A percentile compares a stretch with the other conserved stretches of the same genome.
These are phyloP conservation scores for Ploceus nigricollis DNA, from an alignment of 2,113 vertebrate species.

Conservation along the genomic window DNA sequence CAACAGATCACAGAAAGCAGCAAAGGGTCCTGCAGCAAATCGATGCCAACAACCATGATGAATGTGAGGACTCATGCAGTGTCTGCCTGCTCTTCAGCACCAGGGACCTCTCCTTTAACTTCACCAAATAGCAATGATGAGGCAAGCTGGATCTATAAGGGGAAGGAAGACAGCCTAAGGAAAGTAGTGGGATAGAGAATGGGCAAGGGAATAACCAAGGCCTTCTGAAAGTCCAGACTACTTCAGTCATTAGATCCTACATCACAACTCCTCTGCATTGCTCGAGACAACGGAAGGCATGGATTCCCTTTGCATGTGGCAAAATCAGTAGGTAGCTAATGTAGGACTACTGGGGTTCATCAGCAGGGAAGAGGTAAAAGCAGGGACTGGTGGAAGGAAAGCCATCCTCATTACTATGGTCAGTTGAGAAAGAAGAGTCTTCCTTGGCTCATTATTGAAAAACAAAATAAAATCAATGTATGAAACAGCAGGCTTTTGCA, in stretches of 20 bases:
- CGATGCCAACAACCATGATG: not conserved
- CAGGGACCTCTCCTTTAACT: constrained; percentile 6
- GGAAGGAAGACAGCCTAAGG: constrained; percentile 2
- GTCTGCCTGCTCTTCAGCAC: not conserved
- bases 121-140: constrained; percentile 21
- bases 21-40: constrained; percentile 29
- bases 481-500: constrained; percentile 6
- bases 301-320: not conserved
- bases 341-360: not conserved
- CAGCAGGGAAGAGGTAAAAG: constrained; percentile 33
- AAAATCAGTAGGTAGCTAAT: not conserved
- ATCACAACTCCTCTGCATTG: not conserved
- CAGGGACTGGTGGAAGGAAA: constrained; percentile 16
- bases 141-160: not conserved
- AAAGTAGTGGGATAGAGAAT: not conserved
- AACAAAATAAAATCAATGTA: not conserved
- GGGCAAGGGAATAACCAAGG: constrained; percentile 4
- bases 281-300: not conserved
- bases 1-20: constrained; percentile 24
- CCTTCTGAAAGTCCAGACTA: not conserved
- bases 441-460: not conserved
- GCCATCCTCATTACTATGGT: constrained; percentile 35
- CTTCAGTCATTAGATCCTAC: not conserved
- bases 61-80: constrained; percentile 1
- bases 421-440: constrained; percentile 31